These are phyloP conservation scores for Belgica antarctica DNA, from an alignment of 2,888 invertebrate genomes.

Conservation along the genomic window DNA sequence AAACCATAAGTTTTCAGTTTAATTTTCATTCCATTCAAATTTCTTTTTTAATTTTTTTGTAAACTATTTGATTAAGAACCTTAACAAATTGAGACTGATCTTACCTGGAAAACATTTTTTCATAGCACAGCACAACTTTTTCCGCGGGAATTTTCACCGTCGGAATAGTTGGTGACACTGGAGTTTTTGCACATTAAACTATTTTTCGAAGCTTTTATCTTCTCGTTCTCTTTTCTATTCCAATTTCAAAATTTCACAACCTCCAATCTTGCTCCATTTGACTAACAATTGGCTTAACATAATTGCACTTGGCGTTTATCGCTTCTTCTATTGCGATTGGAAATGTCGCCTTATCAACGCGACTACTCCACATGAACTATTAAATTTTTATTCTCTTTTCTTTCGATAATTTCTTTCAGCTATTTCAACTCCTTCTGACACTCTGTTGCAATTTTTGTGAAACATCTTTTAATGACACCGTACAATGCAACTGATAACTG, in stretches of 20 bases:
- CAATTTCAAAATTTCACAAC: not conserved
- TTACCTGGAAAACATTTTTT: slow-evolving; percentile 44
- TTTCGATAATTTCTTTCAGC: slow-evolving; percentile 3
- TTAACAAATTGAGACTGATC: not conserved
- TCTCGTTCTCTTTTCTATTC: not conserved
- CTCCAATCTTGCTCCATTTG: not conserved
- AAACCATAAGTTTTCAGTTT: no score
- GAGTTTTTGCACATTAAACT: slow-evolving; percentile 28
- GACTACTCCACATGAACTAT: slow-evolving; percentile 9
- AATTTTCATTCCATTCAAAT: not conserved
- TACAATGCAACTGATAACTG: slow-evolving; percentile 35
- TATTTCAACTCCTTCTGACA: slow-evolving; percentile 23
- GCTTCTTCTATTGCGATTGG: not conserved
- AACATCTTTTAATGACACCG: slow-evolving; percentile 43
- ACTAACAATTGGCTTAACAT: no score
- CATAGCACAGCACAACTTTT: slow-evolving; percentile 35
- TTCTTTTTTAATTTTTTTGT: not conserved
- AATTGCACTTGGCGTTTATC: not conserved
- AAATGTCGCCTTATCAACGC: not conserved
- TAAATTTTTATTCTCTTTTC: not conserved
- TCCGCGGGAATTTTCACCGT: slow-evolving; percentile 38
- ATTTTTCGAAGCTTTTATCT: slow-evolving; percentile 2
- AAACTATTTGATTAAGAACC: not conserved
- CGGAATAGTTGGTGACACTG: slow-evolving; percentile 14
- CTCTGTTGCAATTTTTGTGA: slow-evolving; percentile 40